These are phyloP conservation scores for Leptobrachium leishanense DNA, from an alignment of 2,113 vertebrate genomes.

Conservation along the genomic window DNA sequence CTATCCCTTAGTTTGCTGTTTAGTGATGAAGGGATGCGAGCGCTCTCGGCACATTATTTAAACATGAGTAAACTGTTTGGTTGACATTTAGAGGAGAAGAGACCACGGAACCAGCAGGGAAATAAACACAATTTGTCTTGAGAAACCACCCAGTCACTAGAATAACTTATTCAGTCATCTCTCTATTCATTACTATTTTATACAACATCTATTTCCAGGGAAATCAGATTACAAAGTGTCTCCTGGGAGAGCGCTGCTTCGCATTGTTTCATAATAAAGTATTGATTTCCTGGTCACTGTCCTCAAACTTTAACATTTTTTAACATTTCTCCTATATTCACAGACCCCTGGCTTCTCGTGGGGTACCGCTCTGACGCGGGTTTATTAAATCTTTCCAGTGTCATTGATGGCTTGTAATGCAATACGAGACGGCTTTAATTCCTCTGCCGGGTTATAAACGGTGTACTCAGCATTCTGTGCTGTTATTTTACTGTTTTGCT, in stretches of 20 bases:
- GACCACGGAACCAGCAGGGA: background rate
- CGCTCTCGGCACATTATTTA: background rate
- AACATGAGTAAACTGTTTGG: constrained; percentile 3
- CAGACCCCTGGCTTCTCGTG: background rate
- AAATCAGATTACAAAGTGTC: background rate
- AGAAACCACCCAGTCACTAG: background rate
- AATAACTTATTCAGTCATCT: background rate
- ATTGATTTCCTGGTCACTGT: background rate
- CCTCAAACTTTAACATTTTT: background rate
- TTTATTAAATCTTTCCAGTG: background rate
- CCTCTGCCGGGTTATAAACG: background rate
- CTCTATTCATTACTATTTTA: background rate
- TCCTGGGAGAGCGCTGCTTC: too few species aligned
- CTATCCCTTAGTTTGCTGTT: background rate
- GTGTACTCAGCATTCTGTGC: background rate
- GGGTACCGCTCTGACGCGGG: background rate
- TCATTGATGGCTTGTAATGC: background rate
- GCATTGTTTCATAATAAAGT: background rate
- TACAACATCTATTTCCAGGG: background rate
- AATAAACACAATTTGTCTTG: constrained; percentile 13
- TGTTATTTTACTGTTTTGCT: background rate
- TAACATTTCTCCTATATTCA: background rate
- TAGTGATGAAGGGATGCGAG: background rate
- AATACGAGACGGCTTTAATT: background rate
- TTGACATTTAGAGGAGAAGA: constrained; percentile 2